Evolutionary conservation across 1,140 invertebrate genomes (phyloP).

Genomic region (Atopsyche davidsoni): DNA sequence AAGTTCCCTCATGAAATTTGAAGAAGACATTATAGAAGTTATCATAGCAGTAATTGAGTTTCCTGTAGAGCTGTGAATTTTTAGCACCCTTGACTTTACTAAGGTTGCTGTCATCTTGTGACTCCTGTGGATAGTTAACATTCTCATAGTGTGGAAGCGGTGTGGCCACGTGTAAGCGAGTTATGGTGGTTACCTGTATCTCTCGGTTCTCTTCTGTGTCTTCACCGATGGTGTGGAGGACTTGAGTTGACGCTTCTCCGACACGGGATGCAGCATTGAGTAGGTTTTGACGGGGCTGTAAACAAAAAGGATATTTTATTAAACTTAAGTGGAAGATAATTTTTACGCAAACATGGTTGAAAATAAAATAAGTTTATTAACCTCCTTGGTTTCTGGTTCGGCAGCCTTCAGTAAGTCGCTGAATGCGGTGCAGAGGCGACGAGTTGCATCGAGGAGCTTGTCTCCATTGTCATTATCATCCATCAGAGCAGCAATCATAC

Average conservation of each 20-base stretch:
- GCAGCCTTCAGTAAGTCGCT: slow-evolving; percentile 90
- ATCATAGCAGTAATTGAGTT: slow-evolving; percentile 46
- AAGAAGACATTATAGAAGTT: slow-evolving; percentile 46
- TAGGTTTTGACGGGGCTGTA: slow-evolving; percentile 82
- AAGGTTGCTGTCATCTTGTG: no score
- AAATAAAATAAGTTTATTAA: slow-evolving; percentile 33
- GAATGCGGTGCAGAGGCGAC: slow-evolving; percentile 88
- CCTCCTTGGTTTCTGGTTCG: slow-evolving; percentile 88
- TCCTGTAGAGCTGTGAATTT: slow-evolving; percentile 41
- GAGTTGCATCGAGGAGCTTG: slow-evolving; percentile 83
- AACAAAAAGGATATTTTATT: slow-evolving; percentile 26
- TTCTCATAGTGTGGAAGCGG: slow-evolving; percentile 17
- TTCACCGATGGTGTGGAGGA: slow-evolving; percentile 93
- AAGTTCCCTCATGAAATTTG: slow-evolving; percentile 26
- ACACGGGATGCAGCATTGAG: slow-evolving; percentile 91
- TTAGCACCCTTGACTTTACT: slow-evolving; percentile 25
- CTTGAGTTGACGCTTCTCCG: slow-evolving; percentile 90
- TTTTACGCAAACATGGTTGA: not conserved
- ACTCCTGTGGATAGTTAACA: slow-evolving; percentile 3
- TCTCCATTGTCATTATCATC: slow-evolving; percentile 77
- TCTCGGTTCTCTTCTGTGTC: slow-evolving; percentile 75
- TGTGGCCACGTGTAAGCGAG: slow-evolving; percentile 8
- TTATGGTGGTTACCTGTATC: slow-evolving; percentile 49
- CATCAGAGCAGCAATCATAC: slow-evolving; percentile 92
- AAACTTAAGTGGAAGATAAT: slow-evolving; percentile 16